Conservation (phyloP, 1,140 invertebrate genomes). For the Aphelenchoides fujianensis region DNA sequence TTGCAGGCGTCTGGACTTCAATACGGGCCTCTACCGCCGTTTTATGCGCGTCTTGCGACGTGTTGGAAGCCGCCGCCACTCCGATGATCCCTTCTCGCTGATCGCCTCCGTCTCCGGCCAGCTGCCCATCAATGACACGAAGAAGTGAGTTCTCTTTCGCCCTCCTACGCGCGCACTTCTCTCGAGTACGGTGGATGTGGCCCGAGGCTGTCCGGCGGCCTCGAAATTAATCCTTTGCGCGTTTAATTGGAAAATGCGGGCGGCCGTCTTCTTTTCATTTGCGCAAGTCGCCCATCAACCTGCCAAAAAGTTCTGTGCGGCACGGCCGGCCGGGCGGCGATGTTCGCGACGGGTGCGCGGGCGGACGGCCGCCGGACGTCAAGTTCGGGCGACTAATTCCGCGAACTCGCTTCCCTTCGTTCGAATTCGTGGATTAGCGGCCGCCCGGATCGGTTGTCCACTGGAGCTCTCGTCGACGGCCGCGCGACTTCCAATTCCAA, state of each 20-base stretch:
- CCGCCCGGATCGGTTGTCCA: not conserved
- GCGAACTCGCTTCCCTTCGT: not conserved
- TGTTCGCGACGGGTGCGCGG: too few species aligned
- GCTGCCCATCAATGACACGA: conserved; percentile 16
- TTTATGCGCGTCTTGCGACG: conserved; percentile 2
- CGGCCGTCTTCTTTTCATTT: not conserved
- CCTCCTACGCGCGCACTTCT: not conserved
- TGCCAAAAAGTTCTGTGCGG: not conserved
- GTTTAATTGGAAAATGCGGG: not conserved
- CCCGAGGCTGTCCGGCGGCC: not conserved
- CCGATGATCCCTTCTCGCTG: conserved; percentile 8
- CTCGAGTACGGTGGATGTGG: not conserved
- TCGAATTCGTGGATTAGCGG: not conserved
- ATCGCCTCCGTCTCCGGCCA: conserved; percentile 18
- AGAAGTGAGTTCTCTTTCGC: not conserved
- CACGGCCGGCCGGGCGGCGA: too few species aligned
- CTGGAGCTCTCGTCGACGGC: not conserved
- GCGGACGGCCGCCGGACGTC: not conserved
- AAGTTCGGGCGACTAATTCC: not conserved
- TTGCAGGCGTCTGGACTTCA: not conserved
- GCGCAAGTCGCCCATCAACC: not conserved
- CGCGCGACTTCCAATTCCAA: not conserved
- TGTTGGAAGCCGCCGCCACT: not conserved
- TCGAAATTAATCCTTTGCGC: not conserved
- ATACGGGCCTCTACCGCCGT: not conserved